Base-by-base conservation (phyloP, 2,113 vertebrate genomes). In the Hemicordylus capensis region DNA sequence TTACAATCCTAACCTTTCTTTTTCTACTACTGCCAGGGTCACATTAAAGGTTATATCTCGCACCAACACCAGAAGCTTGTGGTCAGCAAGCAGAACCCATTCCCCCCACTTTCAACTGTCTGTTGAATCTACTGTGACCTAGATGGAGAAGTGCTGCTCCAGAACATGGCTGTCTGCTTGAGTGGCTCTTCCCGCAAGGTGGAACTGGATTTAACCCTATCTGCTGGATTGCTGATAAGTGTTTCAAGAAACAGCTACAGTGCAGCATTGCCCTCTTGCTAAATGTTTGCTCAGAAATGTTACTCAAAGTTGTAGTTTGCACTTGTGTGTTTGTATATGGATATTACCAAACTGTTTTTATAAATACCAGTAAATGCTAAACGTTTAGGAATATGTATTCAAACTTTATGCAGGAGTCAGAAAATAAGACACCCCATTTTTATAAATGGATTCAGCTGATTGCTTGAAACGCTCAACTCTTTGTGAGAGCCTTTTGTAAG, bases 21-120 rank as follows among this genome's bases (percentile, higher is more conserved):
- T 75, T 77, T 84, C 61, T 90, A 2, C 61, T 75, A 75, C 63
- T 66, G 83, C n/a, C 94, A 99, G 98, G 98, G 99, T 88, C 98
- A 99, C 93, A 99, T 99, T 88, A 99, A 99, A 94, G 99, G 98
- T 74, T 99, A 99, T 90, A 99, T 99, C 92, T 99, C 99, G 34
- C 98, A 99, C 78, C 99, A 99, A 93, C 98, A 99, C 92, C 99
- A 99, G 95, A 99, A 99, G 89, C 96, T 99, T 17, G 99, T 99
- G 3, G 99, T 99, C 94, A 99, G 98, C 91, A 99, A 99, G 94
- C 98, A 99, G 91, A 99, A 99, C 75, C 98, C 98, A 0, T 99
- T 99, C 92, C 99, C 99, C 63, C 94, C 98, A 0, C 94, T 99
- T 54, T 98, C 98, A 46, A 97, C 98, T 0, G 94, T 98, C 85